Evolutionary conservation across 2,797 vertebrate genomes (phyloP), one percentile per base, ranked within the genome.

Genomic region (Silurus aristotelis): DNA sequence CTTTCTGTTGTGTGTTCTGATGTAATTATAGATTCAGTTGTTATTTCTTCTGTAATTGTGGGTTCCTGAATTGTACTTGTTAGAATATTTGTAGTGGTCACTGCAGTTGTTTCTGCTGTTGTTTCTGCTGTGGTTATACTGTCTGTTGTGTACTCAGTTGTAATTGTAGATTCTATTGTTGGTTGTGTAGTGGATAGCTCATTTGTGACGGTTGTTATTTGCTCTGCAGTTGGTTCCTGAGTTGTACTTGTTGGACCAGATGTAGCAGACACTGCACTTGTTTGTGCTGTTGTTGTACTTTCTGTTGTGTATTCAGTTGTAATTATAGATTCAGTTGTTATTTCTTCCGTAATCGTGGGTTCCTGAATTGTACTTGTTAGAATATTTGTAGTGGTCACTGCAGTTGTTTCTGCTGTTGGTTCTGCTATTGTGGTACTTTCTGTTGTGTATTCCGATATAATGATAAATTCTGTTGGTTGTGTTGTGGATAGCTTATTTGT

Each of bases 151-250:
- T 12, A 25, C 0, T 31, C 0, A 66, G 1, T 76, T 7, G 20
- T 55, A 14, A 38, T 38, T 38, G 31, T 38, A 3, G 31, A 38
- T 38, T 38, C 31, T 22, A 0, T 22, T 43, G 68, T 12, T 43
- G 38, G 0, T 22, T 1, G 5, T 61, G 7, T 15, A 43, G 10
- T 14, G 0, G 10, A 61, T 14, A 0, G 19, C 0, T 48, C 48
- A 9, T 52, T 52, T 52, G 48, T 52, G 0, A 52, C 48, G 0
- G 25, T 17, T 1, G 5, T 15, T 6, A 14, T 14, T 14, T 6
- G 1, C 15, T 19, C 27, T 79, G 9, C 15, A 25, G 1, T 56
- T 2, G 25, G 1, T 70, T 2, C 2, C 31, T 38, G 31, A 7
- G 17, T 43, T 6, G 0, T 70, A 19, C 14, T 58, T 1, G 8